Base-by-base conservation (phyloP, 2,888 invertebrate species). In the Polia nebulosa region DNA sequence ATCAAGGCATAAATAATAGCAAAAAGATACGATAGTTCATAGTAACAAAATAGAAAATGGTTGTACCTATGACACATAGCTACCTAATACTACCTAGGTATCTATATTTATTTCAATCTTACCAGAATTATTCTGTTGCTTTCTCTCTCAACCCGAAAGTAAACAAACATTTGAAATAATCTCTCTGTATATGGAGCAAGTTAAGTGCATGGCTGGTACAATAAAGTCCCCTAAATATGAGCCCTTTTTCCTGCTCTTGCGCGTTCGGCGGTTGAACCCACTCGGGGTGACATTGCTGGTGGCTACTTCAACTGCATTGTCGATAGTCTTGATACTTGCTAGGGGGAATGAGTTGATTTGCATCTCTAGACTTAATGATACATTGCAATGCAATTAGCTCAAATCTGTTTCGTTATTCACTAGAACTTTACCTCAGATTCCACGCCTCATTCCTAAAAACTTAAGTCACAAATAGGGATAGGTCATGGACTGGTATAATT, bases 201-300 rank as follows among this genome's bases (percentile, higher is more conserved):
- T 69, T 66, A 73, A 78, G 53, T 79, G 64, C 58, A 69, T 80
- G 64, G 56, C 73, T 73, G 73, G 70, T 60, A 62, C 81, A 86
- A 87, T 88, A 88, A 87, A 87, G 82, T 86, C 87, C 88, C 85
- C 85, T 86, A 81, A 85, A 79, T 81, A 86, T 82, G 83, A 91
- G 88, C 90, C 91, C 93, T 93, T 93, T 93, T 93, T 92, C 91
- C 88, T 83, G 85, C 84, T 85, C 87, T 83, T 86, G 88, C 87
- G 81, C 87, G 85, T 87, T 90, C 93, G 94, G 94, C 90, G 92
- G 78, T 95, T 95, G 95, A 95, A 94, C 95, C 89, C 94, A 86
- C 80, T 69, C 91, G 88, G 92, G 95, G 94, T 95, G 95, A 95
- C 95, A 95, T 95, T 95, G 95, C 91, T 78, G 81, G 85, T 85